Evolutionary conservation across 2,888 invertebrate genomes (phyloP).

Genomic region (Volucella bombylans): DNA sequence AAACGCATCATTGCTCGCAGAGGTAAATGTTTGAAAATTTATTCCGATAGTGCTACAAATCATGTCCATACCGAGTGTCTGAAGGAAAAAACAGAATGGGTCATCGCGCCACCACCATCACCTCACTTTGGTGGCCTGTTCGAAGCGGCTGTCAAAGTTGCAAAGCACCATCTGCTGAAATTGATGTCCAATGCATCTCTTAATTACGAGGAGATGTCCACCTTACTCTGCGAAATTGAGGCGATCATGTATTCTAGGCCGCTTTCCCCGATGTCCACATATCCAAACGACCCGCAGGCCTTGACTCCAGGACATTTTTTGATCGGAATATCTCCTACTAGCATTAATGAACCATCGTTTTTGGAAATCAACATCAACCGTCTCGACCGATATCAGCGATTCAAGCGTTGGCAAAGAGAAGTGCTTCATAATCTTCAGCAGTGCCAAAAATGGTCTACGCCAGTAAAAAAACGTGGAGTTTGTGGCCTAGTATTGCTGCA

Average conservation of each 20-base stretch:
- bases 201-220: too few species aligned
- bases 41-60: too few species aligned
- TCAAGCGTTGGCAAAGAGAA: not conserved
- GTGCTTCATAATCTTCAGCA: not conserved
- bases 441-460: not conserved
- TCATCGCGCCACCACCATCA: too few species aligned
- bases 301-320: not conserved
- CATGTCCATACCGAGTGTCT: too few species aligned
- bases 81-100: too few species aligned
- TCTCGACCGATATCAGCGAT: not conserved
- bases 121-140: too few species aligned
- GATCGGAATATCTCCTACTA: not conserved
- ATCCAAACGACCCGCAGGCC: not conserved
- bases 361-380: too few species aligned
- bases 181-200: too few species aligned
- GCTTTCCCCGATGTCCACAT: not conserved
- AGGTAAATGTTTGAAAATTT: too few species aligned
- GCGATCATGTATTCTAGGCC: not conserved
- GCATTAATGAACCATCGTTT: not conserved
- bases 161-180: too few species aligned
- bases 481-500: not conserved
- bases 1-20: too few species aligned
- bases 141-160: too few species aligned
- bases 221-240: conserved; percentile 2
- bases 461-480: not conserved